Conservation (phyloP, 2,888 invertebrate genomes). For the Drosophila macrospina region DNA sequence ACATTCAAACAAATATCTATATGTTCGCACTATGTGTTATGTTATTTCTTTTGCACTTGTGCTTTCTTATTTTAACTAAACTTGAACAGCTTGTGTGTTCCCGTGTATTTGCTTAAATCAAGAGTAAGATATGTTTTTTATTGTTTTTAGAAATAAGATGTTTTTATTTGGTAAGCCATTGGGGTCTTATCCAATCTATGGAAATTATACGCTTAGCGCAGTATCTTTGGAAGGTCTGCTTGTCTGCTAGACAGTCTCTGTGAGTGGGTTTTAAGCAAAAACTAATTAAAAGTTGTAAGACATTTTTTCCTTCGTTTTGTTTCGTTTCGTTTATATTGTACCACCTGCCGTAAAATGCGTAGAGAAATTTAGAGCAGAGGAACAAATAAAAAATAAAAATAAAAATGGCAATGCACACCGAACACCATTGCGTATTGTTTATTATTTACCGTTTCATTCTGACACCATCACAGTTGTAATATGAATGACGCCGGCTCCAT, state of each 20-base stretch:
- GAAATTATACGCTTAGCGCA: constrained; percentile 36
- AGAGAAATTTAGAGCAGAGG: constrained; percentile 11
- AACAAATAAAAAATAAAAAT: constrained; percentile 42
- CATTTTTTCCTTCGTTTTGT: constrained; percentile 72
- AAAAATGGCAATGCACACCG: constrained; percentile 34
- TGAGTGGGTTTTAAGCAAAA: constrained; percentile 83
- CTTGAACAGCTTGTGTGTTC: not conserved
- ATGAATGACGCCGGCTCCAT: constrained; percentile 25
- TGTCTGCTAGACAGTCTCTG: constrained; percentile 29
- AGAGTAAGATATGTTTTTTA: not conserved
- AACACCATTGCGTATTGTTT: constrained; percentile 64
- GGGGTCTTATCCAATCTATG: constrained; percentile 14
- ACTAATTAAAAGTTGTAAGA: constrained; percentile 86
- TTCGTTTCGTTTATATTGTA: constrained; percentile 46
- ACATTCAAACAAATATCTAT: no score
- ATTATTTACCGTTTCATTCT: constrained; percentile 72
- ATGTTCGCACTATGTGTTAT: no score
- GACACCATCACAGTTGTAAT: constrained; percentile 54
- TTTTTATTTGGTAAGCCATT: constrained; percentile 1
- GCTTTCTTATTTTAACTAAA: not conserved
- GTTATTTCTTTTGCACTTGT: not conserved
- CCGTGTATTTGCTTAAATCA: no score
- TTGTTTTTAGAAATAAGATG: not conserved
- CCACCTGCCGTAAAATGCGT: constrained; percentile 53
- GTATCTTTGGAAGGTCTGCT: not conserved